Evolutionary conservation across 2,888 invertebrate species (phyloP).

Genomic region (Eupithecia inturbata): DNA sequence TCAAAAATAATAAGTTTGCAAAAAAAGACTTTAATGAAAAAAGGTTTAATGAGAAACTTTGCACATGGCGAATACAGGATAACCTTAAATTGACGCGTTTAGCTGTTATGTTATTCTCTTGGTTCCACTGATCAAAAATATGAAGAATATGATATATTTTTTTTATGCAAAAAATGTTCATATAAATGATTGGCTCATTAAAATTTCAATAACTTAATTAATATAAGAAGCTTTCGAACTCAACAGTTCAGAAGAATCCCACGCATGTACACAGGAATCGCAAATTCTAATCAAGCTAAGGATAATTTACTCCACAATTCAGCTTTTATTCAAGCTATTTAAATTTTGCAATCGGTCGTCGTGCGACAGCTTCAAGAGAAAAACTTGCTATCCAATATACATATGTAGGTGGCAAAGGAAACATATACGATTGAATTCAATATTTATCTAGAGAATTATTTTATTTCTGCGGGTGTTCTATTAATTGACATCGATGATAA

Average conservation of each 20-base stretch:
- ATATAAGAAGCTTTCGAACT: conserved; percentile 5
- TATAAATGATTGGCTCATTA: too few species aligned
- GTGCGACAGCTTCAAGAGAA: conserved; percentile 17
- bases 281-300: conserved; percentile 62
- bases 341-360: conserved; percentile 19
- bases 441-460: background rate
- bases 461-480: background rate
- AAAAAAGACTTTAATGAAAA: too few species aligned
- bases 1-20: background rate
- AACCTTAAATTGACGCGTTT: background rate
- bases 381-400: conserved; percentile 12
- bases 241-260: conserved; percentile 12
- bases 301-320: conserved; percentile 24
- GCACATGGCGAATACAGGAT: background rate
- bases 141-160: too few species aligned
- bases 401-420: conserved; percentile 17
- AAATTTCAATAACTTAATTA: too few species aligned
- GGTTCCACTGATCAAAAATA: background rate
- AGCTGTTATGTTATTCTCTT: background rate
- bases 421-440: background rate
- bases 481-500: background rate
- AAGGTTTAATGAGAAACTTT: background rate
- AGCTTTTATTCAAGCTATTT: conserved; percentile 17
- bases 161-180: too few species aligned
- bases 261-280: conserved; percentile 58